Evolutionary conservation across 2,113 vertebrate species (phyloP), one percentile per base, ranked within the genome.

Genomic region (Muscicapa adusta): DNA sequence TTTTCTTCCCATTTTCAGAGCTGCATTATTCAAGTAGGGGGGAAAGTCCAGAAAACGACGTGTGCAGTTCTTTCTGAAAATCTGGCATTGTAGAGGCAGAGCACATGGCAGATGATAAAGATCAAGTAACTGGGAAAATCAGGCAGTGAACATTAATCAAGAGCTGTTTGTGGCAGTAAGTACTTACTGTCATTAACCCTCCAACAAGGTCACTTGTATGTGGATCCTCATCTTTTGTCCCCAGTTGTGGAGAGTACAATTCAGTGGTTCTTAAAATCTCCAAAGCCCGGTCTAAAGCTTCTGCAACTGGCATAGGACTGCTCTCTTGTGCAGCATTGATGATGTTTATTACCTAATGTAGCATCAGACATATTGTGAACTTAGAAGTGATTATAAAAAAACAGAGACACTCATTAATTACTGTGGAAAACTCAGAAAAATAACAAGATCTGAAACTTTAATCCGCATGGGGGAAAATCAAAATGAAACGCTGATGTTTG

Each of bases 251-350:
- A 47, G 99, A 99, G 86, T 99, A 99, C 40, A 99, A 87, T 90
- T 99, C 99, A n/a, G 99, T 99, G 92, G 98, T 99, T 95, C 99
- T 98, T 80, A 99, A 98, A 73, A 99, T 99, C 96, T 99, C 99
- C 96, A 99, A 98, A 91, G 99, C 99, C 5, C 98, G 98, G 88
- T 99, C 99, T 96, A 99, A 98, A 81, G 99, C 99, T 97, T 99
- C 99, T 6, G 98, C 99, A 75, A 99, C 99, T 2, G 98, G 98
- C 97, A 99, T 92, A 5, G 99, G 98, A 79, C 99, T 99, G 97
- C 98, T 99, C 91, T 99, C 99, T 98, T 99, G 99, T 34, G 99
- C 99, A 79, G 98, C 98, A 33, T 98, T 99, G 97, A 99, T 99
- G 96, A 99, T 99, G 97, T 99, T 99, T 95, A 99, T 99, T 38